Evolutionary conservation across 2,113 vertebrate species (phyloP), one percentile per base, ranked within the genome.

Genomic region (Epinephelus moara): DNA sequence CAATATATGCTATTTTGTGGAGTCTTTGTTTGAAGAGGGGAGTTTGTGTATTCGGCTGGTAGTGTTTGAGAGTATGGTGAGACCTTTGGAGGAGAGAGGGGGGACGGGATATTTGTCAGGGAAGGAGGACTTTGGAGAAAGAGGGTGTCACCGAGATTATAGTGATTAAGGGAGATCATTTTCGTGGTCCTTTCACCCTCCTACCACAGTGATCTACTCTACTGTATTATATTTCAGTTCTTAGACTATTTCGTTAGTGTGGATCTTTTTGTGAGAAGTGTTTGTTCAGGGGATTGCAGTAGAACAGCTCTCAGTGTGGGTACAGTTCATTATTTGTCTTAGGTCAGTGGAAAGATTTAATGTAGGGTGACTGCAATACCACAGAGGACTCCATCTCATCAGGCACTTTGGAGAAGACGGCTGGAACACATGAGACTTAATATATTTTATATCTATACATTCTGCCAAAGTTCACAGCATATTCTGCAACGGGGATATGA

Each of bases 1-100:
- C 92, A 94, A 92, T 95, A 95, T 91, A 92, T 90, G 82, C 81
- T 92, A 84, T 93, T 91, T 78, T 55, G 91, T 93, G 87, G 88
- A 89, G 93, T 94, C 85, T 85, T 87, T 84, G 87, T 92, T 88
- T 63, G 53, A 89, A 33, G 68, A 74, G 86, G 49, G 75, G 67
- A 85, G 78, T 70, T 86, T 15, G 23, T 75, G 40, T 86, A 42
- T 88, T 78, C 67, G 73, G 81, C 70, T 85, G 37, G 45, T 78
- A 13, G 60, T 75, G 40, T 71, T 52, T 56, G 62, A 2, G 76
- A 75, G 75, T 63, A 23, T 49, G 62, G 19, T 12, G 40, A 63
- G 45, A 5, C 57, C 56, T 78, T 42, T 62, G 42, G 56, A 72
- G 74, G 27, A 67, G 70, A 83, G 57, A 71, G 63, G 67, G 27